Conservation (phyloP, 2,113 vertebrate species). For the Serilophus lunatus region DNA sequence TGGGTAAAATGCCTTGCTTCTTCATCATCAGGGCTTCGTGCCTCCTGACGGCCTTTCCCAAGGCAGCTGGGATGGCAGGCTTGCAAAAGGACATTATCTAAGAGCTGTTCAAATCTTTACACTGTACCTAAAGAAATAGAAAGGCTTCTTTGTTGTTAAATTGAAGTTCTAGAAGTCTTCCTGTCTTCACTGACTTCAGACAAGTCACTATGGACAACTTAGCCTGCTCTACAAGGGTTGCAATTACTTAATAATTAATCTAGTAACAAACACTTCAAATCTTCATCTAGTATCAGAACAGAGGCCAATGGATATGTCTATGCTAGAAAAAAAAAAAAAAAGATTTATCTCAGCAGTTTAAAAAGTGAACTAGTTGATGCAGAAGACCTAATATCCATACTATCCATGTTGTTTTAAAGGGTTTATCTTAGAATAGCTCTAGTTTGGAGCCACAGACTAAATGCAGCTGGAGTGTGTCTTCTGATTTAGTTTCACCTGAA, state of each 20-base stretch:
- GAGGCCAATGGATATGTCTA: neutral
- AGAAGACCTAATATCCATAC: neutral
- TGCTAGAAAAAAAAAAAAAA: neutral
- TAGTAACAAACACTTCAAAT: neutral
- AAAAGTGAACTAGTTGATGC: neutral
- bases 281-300: neutral
- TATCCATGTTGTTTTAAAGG: neutral
- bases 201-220: neutral
- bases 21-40: neutral
- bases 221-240: neutral
- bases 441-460: neutral
- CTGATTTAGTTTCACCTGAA: neutral
- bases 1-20: neutral
- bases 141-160: neutral
- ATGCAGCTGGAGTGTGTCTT: neutral
- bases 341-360: neutral
- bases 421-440: neutral
- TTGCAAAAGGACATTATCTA: neutral
- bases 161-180: neutral
- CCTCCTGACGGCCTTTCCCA: neutral
- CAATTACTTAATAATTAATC: neutral
- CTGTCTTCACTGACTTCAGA: neutral
- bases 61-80: neutral
- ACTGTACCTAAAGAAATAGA: neutral
- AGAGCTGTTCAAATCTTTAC: neutral